Percentiles rank a stretch among this genome's conserved stretches.
phyloP scores from a whole-genome alignment of 2,888 invertebrate genomes.

The Nomada goodeniana region DNA sequence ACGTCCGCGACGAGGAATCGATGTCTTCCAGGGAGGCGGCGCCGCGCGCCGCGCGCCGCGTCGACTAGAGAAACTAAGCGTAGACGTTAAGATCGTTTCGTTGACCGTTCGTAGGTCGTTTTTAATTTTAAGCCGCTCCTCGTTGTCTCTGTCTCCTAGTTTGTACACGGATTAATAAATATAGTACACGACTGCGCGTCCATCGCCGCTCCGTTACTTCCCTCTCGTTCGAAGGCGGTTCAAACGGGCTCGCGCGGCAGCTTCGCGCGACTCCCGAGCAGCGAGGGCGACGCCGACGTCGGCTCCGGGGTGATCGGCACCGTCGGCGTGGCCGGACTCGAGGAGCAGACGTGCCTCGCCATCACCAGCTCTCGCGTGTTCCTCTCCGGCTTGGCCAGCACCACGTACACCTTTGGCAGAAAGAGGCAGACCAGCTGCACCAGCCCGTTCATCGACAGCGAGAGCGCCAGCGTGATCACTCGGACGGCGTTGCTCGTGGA shows the following conservation, averaged over 20 bases:
- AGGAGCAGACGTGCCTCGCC: conserved; percentile 81
- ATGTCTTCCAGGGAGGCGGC: conserved; percentile 77
- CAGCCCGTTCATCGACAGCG: conserved; percentile 85
- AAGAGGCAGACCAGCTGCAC: conserved; percentile 86
- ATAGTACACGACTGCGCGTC: not conserved
- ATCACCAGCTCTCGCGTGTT: conserved; percentile 87
- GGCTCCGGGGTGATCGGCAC: conserved; percentile 55
- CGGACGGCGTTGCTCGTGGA: conserved; percentile 85
- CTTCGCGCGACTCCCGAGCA: not conserved
- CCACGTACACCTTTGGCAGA: conserved; percentile 86
- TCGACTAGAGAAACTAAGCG: not conserved
- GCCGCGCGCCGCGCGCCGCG: too few relatives aligned
- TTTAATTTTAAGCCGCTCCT: conserved; percentile 37
- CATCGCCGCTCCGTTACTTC: not conserved
- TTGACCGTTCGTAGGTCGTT: conserved; percentile 72
- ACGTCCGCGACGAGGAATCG: conserved; percentile 32
- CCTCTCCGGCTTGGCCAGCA: conserved; percentile 86
- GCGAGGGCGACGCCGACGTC: not conserved
- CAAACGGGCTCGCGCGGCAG: too few relatives aligned
- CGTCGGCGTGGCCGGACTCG: conserved; percentile 73
- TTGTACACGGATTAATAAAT: conserved; percentile 25
- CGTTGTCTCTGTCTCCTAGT: not conserved
- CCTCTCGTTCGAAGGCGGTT: not conserved
- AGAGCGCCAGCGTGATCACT: conserved; percentile 85
- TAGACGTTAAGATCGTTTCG: not conserved